Evolutionary conservation across 2,888 invertebrate genomes (phyloP).

Genomic region (Parnassius orleans): DNA sequence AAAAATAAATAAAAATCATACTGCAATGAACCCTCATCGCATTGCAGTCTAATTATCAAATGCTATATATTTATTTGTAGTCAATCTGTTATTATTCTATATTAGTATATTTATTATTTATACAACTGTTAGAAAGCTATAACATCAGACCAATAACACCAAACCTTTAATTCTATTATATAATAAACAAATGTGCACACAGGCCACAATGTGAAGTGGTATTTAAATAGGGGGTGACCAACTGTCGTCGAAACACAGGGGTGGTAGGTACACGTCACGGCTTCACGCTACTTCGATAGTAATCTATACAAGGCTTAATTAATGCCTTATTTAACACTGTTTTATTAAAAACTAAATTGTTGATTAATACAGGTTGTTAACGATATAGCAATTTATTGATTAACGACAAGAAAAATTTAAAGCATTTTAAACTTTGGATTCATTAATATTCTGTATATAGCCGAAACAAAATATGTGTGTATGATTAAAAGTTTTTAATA

Average conservation of each 20-base stretch:
- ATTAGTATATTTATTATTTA: too few species aligned
- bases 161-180: slow-evolving; percentile 62
- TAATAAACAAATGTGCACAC: slow-evolving; percentile 65
- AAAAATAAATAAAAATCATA: background rate
- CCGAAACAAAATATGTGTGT: background rate
- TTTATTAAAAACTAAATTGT: slow-evolving; percentile 43
- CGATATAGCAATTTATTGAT: background rate
- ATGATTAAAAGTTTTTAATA: background rate
- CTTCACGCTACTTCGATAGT: slow-evolving; percentile 74
- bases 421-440: background rate
- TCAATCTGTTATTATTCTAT: background rate
- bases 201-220: slow-evolving; percentile 78
- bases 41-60: too few species aligned
- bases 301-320: slow-evolving; percentile 73
- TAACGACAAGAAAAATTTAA: background rate
- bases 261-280: slow-evolving; percentile 66
- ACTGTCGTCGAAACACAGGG: slow-evolving; percentile 75
- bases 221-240: slow-evolving; percentile 78
- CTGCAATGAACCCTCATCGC: background rate
- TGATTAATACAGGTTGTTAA: slow-evolving; percentile 7
- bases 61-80: too few species aligned
- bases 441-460: background rate
- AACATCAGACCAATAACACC: slow-evolving; percentile 50
- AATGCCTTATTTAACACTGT: slow-evolving; percentile 71
- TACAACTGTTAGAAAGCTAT: background rate